These are phyloP conservation scores for Philaethria dido DNA, from an alignment of 2,888 invertebrate species.

Conservation along the genomic window DNA sequence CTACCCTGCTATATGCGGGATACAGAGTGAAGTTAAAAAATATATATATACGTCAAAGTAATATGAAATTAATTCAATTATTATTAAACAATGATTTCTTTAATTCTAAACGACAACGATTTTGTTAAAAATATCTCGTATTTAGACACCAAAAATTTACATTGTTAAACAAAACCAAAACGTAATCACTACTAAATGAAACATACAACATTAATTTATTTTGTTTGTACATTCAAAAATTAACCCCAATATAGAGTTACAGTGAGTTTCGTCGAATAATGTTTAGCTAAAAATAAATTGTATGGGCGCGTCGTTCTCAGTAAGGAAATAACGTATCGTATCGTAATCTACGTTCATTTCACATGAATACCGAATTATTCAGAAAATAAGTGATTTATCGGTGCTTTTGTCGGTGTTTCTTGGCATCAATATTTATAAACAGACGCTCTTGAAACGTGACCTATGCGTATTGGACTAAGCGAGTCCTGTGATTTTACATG, in stretches of 20 bases:
- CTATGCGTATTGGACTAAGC: background rate
- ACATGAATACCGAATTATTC: slow-evolving; percentile 37
- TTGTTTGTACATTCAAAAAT: slow-evolving; percentile 1
- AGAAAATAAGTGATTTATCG: slow-evolving; percentile 27
- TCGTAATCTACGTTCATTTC: slow-evolving; percentile 31
- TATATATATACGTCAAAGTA: too few species aligned
- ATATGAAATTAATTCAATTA: too few species aligned
- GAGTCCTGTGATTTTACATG: background rate
- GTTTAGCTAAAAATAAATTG: slow-evolving; percentile 21
- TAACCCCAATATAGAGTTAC: slow-evolving; percentile 25
- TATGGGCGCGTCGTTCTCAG: slow-evolving; percentile 28
- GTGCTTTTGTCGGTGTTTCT: slow-evolving; percentile 26
- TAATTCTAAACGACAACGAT: background rate
- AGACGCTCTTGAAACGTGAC: slow-evolving; percentile 10
- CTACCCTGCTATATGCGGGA: too few species aligned
- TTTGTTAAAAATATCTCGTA: background rate
- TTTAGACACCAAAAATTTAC: background rate
- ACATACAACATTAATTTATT: slow-evolving; percentile 11
- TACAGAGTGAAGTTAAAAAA: too few species aligned
- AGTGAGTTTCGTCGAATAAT: slow-evolving; percentile 25
- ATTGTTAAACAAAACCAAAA: background rate
- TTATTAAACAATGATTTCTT: too few species aligned
- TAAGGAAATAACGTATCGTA: slow-evolving; percentile 38
- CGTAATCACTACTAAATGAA: slow-evolving; percentile 17
- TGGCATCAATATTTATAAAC: slow-evolving; percentile 25